Evolutionary conservation across 2,797 vertebrate species (phyloP), one percentile per base, ranked within the genome.

Genomic region (Columba guinea): DNA sequence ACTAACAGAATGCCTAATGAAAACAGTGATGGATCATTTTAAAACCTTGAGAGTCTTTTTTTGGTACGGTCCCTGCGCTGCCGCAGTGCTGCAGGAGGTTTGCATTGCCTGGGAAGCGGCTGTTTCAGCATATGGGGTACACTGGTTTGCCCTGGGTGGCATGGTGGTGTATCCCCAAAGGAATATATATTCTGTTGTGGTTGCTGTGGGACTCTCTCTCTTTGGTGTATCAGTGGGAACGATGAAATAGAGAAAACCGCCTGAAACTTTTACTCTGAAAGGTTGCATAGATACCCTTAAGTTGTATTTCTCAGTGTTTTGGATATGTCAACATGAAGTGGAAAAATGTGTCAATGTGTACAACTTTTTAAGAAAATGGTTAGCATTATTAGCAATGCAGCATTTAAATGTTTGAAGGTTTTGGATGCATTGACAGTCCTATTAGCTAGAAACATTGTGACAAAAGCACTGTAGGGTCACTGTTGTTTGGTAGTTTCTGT

Each of bases 101-200:
- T 0, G 20, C 30, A 17, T 41, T 0, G 1, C 19, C 65, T 63
- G 41, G 44, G 30, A 68, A n/a, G 5, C 0, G 0, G 9, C 35
- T 85, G 2, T 60, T 65, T 51, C 37, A 34, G 5, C 0, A 0
- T 13, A 6, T 3, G 12, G 17, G 6, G 41, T 15, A 28, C 1
- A 2, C 30, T 51, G 17, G 7, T 53, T 58, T 53, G 32, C n/a
- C 13, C 32, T 23, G 10, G 7, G 20, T 32, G 3, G 8, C 14
- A 8, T 2, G n/a, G 15, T 75, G 32, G 68, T 39, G 16, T 49
- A 7, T 20, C 28, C 14, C 2, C 6, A 27, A 37, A 23, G 51
- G 0, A 34, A 8, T n/a, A 15, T 51, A 6, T 34, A 32, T 37
- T 30, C 39, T n/a, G 20, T n/a, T 52, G 16, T 24, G 6, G 5